These are phyloP conservation scores for Pipistrellus nathusii DNA, from an alignment of 2,797 vertebrate species.

Conservation along the genomic window DNA sequence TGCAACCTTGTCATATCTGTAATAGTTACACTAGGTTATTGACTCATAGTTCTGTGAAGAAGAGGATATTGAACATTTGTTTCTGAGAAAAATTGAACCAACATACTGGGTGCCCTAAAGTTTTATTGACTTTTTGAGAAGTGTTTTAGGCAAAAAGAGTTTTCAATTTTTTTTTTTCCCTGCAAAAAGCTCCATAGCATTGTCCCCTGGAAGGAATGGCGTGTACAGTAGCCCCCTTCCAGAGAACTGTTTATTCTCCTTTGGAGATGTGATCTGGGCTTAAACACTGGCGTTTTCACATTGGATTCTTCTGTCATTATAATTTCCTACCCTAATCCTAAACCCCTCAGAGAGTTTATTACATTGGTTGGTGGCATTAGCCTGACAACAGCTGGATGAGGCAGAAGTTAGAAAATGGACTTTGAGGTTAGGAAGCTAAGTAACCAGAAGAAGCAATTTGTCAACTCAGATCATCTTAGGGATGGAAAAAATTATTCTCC, in stretches of 20 bases:
- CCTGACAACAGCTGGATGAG: conserved; percentile 76
- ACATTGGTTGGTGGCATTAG: conserved; percentile 79
- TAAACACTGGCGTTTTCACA: conserved; percentile 72
- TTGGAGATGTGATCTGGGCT: conserved; percentile 72
- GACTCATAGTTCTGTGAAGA: not conserved
- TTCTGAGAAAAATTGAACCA: conserved; percentile 4
- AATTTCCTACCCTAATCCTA: conserved; percentile 78
- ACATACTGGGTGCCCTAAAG: conserved; percentile 26
- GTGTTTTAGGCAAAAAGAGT: not conserved
- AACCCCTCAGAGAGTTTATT: conserved; percentile 74
- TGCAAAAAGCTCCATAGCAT: not conserved
- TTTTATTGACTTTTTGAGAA: not conserved
- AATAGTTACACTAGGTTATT: not conserved
- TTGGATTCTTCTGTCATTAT: conserved; percentile 78
- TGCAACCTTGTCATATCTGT: no score
- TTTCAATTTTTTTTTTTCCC: not conserved
- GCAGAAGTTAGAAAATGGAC: conserved; percentile 74
- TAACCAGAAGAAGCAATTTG: conserved; percentile 76
- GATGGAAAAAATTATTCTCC: conserved; percentile 57
- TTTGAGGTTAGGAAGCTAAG: conserved; percentile 75
- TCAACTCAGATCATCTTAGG: conserved; percentile 74
- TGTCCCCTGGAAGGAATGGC: not conserved
- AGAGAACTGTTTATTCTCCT: conserved; percentile 65
- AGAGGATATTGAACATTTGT: conserved; percentile 17
- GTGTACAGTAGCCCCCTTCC: conserved; percentile 45